Evolutionary conservation across 2,888 invertebrate species (phyloP), one percentile per base, ranked within the genome.

Genomic region (Rhyacophila evoluta): DNA sequence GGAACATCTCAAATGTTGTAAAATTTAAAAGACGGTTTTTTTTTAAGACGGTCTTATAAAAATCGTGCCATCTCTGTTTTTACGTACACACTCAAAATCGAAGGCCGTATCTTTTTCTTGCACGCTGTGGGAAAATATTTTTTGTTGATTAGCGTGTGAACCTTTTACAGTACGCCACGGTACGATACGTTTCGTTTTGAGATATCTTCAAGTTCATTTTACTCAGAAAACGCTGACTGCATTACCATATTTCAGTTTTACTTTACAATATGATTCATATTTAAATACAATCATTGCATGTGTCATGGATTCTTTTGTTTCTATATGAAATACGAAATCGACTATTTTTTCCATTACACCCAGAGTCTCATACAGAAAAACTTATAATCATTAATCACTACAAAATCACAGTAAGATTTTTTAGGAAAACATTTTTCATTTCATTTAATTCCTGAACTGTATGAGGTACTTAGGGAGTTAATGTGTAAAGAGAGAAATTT

Each of bases 141-240:
- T 38, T 75, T 68, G 36, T 72, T 75, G 79, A 75, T 79, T 75
- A 79, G 36, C 79, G 79, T 79, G 79, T 71, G 79, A 79, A 79
- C 72, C 8, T 72, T 69, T 25, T 19, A 28, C 74, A 68, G 79
- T 79, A 79, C 68, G 72, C 72, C 79, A 75, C 79, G 79, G 75
- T 79, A 75, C 75, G 72, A 33, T 79, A 79, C 79, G 72, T 79
- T 72, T 72, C 38, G 78, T 72, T 72, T n/a, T 75, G 69, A 25
- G 25, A 19, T 19, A 55, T 55, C 55, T 19, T 8, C 10, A 19
- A 55, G 15, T 25, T n/a, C n/a, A n/a, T n/a, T n/a, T n/a, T 25
- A 55, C 15, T 55, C 8, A n/a, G 25, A 55, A 55, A 55, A 55
- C 55, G 19, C 55, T 25, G 55, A 33, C 29, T 33, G 4, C 2